Conservation (phyloP, 2,113 vertebrate species). For the Aegithalos caudatus region DNA sequence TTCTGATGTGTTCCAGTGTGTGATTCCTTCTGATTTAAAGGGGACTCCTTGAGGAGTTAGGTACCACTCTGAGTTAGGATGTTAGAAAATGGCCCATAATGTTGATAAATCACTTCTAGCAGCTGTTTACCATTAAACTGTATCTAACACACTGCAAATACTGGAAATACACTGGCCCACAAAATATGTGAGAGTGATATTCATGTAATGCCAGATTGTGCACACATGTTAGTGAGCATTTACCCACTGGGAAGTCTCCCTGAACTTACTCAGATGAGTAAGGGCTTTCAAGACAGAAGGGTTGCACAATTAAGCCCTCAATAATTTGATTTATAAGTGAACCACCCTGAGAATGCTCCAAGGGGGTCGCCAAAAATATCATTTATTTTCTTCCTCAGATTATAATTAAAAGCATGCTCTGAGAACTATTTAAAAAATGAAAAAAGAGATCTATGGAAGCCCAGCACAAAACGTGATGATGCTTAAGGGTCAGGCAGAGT, state of each 20-base stretch:
- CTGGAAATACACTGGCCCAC: slow-evolving; percentile 35
- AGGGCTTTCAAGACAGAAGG: slow-evolving; percentile 47
- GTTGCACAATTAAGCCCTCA: slow-evolving; percentile 57
- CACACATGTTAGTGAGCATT: slow-evolving; percentile 38
- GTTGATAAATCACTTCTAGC: slow-evolving; percentile 45
- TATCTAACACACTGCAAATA: slow-evolving; percentile 54
- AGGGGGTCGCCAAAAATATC: slow-evolving; percentile 52
- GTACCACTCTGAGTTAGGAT: not conserved
- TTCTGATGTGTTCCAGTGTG: not conserved
- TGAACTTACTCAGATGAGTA: slow-evolving; percentile 49
- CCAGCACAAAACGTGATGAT: not conserved
- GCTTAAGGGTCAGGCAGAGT: not conserved
- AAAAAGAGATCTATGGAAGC: not conserved
- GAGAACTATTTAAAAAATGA: not conserved
- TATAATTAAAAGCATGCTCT: slow-evolving; percentile 50
- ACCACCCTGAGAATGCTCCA: slow-evolving; percentile 48
- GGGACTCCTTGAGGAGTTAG: not conserved
- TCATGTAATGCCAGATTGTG: slow-evolving; percentile 56
- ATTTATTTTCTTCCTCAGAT: slow-evolving; percentile 27
- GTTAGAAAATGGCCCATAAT: not conserved
- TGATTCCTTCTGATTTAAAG: not conserved
- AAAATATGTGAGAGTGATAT: slow-evolving; percentile 50
- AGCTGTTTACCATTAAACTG: slow-evolving; percentile 53
- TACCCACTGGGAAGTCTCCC: slow-evolving; percentile 43
- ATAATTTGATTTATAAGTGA: slow-evolving; percentile 61